These are phyloP conservation scores for Drosophila varians DNA, from an alignment of 1,140 invertebrate species.

Conservation along the genomic window DNA sequence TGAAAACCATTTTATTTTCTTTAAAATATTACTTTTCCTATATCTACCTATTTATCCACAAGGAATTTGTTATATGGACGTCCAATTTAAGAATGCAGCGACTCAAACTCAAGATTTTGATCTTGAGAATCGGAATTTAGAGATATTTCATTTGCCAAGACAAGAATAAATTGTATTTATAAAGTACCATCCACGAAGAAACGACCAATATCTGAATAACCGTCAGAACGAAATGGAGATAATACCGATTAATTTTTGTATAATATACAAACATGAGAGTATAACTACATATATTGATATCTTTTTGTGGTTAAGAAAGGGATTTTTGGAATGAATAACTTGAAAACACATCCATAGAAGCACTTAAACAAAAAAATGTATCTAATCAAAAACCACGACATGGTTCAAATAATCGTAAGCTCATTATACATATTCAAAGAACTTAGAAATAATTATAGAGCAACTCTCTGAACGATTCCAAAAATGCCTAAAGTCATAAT, in stretches of 20 bases:
- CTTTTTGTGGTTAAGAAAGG: not conserved
- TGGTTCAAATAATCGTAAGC: conserved; percentile 76
- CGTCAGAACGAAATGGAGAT: conserved; percentile 17
- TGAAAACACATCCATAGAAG: conserved; percentile 20
- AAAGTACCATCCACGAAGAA: conserved; percentile 66
- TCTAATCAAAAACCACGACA: conserved; percentile 45
- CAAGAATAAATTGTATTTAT: conserved; percentile 51
- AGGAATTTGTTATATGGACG: not conserved
- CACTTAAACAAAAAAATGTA: conserved; percentile 24
- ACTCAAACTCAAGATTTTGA: not conserved
- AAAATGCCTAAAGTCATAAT: conserved; percentile 46
- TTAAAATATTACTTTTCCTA: not conserved
- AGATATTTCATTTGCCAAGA: conserved; percentile 59
- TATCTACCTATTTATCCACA: not conserved
- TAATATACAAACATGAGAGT: conserved; percentile 22
- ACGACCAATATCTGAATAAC: conserved; percentile 60
- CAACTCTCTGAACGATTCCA: conserved; percentile 21
- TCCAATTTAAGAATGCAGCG: not conserved
- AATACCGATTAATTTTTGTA: conserved; percentile 68
- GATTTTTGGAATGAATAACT: not conserved
- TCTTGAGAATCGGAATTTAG: conserved; percentile 15
- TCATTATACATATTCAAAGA: conserved; percentile 55
- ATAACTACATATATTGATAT: conserved; percentile 3
- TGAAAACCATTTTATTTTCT: not conserved
- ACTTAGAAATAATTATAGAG: conserved; percentile 50